Percentiles rank a stretch among this genome's conserved stretches.
These are phyloP conservation scores for Scotopteryx bipunctaria DNA, from an alignment of 2,888 invertebrate species.

Conservation along the genomic window DNA sequence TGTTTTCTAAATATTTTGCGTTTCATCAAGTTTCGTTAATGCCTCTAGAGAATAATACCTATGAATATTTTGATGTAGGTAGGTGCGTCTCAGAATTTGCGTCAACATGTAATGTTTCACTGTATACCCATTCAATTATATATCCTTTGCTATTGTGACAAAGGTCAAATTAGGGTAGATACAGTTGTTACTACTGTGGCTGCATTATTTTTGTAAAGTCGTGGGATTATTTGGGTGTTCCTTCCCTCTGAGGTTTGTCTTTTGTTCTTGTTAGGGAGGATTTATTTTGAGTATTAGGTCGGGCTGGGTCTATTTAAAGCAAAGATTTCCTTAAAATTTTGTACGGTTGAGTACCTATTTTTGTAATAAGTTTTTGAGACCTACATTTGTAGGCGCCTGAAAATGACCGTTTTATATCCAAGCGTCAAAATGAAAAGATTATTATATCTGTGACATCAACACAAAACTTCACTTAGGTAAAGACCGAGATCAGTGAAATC, in stretches of 20 bases:
- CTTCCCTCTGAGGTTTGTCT: constrained; percentile 54
- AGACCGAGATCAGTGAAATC: too few relatives aligned
- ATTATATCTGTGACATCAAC: too few relatives aligned
- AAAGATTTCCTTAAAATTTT: constrained; percentile 36
- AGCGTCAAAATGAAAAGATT: too few relatives aligned
- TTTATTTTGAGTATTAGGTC: constrained; percentile 56
- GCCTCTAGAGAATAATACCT: constrained; percentile 62
- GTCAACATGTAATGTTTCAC: constrained; percentile 52
- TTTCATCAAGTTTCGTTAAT: constrained; percentile 59
- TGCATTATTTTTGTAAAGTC: constrained; percentile 61
- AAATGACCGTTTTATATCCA: too few relatives aligned
- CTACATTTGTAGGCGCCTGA: too few relatives aligned
- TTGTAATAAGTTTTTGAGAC: background rate
- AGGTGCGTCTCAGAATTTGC: constrained; percentile 62
- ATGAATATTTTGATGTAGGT: constrained; percentile 69
- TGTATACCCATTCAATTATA: constrained; percentile 31
- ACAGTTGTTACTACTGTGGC: constrained; percentile 39
- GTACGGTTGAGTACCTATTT: constrained; percentile 3
- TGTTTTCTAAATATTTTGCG: constrained; percentile 56
- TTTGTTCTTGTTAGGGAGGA: constrained; percentile 61
- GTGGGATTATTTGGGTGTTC: constrained; percentile 54
- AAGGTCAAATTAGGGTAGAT: constrained; percentile 28
- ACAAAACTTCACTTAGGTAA: too few relatives aligned
- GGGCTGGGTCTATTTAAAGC: constrained; percentile 46
- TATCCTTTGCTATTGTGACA: constrained; percentile 21